A percentile compares a stretch with the other conserved stretches of the same genome.
phyloP scores from a whole-genome alignment of 2,113 vertebrate genomes.

The Hystrix cristata region DNA sequence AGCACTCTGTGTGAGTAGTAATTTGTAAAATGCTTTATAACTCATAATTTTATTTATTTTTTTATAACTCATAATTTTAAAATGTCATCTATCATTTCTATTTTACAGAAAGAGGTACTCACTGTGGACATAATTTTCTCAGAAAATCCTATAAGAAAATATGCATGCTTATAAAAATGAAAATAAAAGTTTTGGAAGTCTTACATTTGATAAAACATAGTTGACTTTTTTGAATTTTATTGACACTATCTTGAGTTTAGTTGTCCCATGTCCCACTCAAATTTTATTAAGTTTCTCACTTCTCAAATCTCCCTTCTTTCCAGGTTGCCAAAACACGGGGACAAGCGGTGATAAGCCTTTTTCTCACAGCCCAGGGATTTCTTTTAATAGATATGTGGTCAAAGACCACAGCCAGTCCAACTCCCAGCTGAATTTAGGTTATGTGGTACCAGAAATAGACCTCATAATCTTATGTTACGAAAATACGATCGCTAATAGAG shows the following conservation, averaged over 20 bases:
- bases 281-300: constrained; percentile 64
- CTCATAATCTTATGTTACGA: constrained; percentile 74
- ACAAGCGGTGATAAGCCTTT: constrained; percentile 61
- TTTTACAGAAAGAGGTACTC: constrained; percentile 47
- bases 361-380: constrained; percentile 33
- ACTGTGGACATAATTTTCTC: not conserved
- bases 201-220: constrained; percentile 28
- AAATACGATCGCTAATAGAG: constrained; percentile 58
- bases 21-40: constrained; percentile 49
- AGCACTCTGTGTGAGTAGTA: constrained; percentile 33
- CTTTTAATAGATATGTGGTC: constrained; percentile 76
- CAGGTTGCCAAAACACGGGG: constrained; percentile 55
- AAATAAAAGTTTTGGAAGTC: constrained; percentile 3
- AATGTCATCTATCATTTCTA: constrained; percentile 62
- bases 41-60: constrained; percentile 29
- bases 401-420: constrained; percentile 62
- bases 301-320: constrained; percentile 62
- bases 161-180: not conserved
- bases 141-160: not conserved
- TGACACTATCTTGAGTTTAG: constrained; percentile 10
- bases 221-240: not conserved
- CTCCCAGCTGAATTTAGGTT: constrained; percentile 76
- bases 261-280: not conserved
- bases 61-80: constrained; percentile 59
- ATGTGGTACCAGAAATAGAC: constrained; percentile 68